Evolutionary conservation across 2,888 invertebrate species (phyloP).

Genomic region (Macrosiphum euphorbiae): DNA sequence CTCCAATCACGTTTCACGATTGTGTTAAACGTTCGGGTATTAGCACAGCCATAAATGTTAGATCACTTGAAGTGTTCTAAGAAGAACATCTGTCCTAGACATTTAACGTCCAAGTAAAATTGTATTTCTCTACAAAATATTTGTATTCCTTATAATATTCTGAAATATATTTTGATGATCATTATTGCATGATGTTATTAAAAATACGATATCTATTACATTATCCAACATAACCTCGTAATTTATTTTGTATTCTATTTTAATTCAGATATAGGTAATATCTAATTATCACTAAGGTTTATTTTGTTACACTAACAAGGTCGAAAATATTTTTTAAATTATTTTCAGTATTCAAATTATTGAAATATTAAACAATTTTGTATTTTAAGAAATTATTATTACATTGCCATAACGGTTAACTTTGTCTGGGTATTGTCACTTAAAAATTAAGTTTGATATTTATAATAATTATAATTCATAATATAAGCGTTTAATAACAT

Average conservation of each 20-base stretch:
- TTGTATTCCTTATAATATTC: neutral
- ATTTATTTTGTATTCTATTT: too few relatives aligned
- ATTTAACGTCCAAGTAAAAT: neutral
- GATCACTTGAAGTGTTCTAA: neutral
- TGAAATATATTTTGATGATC: neutral
- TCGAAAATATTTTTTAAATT: neutral
- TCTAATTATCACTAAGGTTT: neutral
- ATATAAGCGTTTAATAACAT: neutral
- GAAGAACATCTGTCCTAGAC: neutral
- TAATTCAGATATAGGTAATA: neutral
- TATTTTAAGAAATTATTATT: neutral
- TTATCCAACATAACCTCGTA: neutral
- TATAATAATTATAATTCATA: neutral
- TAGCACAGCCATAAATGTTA: conserved; percentile 28
- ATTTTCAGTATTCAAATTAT: neutral
- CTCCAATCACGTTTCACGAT: conserved; percentile 53
- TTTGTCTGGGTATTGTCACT: neutral
- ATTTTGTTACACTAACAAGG: neutral
- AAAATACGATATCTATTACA: neutral
- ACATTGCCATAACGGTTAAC: neutral
- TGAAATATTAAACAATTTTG: neutral
- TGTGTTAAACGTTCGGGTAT: conserved; percentile 16
- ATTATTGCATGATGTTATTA: neutral
- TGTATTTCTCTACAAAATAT: neutral
- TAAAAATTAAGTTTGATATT: neutral